Evolutionary conservation across 2,797 vertebrate genomes (phyloP).

Genomic region (Muraenolepis orangiensis): DNA sequence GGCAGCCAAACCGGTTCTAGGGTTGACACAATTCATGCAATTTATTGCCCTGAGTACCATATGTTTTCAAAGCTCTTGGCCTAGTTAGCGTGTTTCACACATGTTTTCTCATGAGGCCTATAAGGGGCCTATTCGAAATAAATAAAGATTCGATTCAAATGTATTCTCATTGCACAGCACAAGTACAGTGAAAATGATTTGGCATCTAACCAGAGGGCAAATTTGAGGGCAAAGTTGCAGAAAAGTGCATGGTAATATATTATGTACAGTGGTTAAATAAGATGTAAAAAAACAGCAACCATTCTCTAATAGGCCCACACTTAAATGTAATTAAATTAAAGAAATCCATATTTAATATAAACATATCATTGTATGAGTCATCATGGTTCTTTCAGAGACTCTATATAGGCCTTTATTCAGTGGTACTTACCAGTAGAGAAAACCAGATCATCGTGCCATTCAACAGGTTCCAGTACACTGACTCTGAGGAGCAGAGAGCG

Average conservation of each 20-base stretch:
- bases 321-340: neutral
- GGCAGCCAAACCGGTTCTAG: no score
- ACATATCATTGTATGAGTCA: neutral
- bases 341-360: neutral
- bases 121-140: neutral
- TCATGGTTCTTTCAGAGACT: no score
- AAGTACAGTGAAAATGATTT: no score
- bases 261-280: no score
- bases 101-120: no score
- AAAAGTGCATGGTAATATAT: no score
- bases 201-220: no score
- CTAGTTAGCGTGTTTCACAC: neutral
- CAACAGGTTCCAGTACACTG: neutral
- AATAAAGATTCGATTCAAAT: no score
- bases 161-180: no score
- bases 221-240: no score
- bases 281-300: neutral
- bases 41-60: neutral
- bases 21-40: neutral
- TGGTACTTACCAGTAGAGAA: constrained; percentile 44
- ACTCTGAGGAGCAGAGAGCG: neutral
- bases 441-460: constrained; percentile 38
- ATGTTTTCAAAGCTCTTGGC: neutral
- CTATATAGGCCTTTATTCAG: neutral
- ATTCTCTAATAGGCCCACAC: neutral